Evolutionary conservation across 2,888 invertebrate species (phyloP).

Genomic region (Halictus quadricinctus): DNA sequence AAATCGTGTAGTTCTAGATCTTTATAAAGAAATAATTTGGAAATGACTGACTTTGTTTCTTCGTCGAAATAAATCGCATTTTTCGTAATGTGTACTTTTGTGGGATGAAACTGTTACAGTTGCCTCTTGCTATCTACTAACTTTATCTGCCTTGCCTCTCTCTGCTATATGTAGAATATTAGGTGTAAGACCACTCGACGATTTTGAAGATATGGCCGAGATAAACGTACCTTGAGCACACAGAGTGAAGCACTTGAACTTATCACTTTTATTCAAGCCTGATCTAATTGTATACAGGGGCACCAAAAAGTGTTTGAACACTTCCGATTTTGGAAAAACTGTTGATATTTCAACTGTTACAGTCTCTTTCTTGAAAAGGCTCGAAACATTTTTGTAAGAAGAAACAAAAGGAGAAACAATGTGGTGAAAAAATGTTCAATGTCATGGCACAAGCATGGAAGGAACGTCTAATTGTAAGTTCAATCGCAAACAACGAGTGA

Average conservation of each 20-base stretch:
- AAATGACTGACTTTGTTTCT: neutral
- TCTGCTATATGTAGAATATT: neutral
- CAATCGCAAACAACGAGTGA: neutral
- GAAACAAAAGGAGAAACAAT: neutral
- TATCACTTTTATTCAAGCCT: neutral
- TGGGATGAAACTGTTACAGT: too few species aligned
- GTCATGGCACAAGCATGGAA: neutral
- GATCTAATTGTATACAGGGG: neutral
- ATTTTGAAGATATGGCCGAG: neutral
- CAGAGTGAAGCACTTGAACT: neutral
- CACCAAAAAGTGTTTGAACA: neutral
- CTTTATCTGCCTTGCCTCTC: too few species aligned
- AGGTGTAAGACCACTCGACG: neutral
- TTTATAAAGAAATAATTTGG: neutral
- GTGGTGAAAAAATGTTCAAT: neutral
- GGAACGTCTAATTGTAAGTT: neutral
- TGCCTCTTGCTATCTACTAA: neutral
- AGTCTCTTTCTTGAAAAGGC: neutral
- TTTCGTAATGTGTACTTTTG: neutral
- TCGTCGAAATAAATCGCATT: neutral
- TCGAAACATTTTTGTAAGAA: neutral
- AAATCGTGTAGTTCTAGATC: neutral
- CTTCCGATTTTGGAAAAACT: neutral
- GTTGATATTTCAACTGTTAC: neutral
- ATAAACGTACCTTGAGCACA: neutral